Evolutionary conservation across 2,888 invertebrate genomes (phyloP).

Genomic region (Epinotia brunnichana): DNA sequence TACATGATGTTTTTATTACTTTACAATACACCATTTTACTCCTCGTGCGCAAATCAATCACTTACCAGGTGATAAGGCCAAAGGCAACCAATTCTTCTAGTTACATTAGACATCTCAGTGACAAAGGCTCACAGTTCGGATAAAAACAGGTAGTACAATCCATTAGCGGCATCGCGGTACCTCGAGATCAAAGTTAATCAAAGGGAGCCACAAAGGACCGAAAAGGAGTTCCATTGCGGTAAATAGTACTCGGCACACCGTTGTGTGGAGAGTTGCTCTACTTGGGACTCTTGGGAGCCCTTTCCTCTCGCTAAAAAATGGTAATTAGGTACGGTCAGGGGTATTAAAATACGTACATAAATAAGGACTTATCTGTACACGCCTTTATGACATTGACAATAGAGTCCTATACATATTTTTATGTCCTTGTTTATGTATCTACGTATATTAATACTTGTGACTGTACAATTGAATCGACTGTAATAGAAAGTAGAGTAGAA

Average conservation of each 20-base stretch:
- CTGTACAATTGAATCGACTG: no score
- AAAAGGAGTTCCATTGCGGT: slow-evolving; percentile 78
- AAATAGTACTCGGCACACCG: slow-evolving; percentile 56
- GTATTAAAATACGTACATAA: no score
- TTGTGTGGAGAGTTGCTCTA: slow-evolving; percentile 58
- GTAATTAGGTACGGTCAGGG: no score
- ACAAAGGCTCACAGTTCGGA: slow-evolving; percentile 24
- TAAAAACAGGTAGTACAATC: slow-evolving; percentile 67
- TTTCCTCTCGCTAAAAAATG: no score
- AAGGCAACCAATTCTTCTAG: neutral
- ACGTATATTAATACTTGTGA: no score
- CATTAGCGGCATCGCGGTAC: slow-evolving; percentile 70
- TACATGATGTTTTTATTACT: neutral
- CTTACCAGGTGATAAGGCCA: slow-evolving; percentile 25
- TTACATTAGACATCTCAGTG: slow-evolving; percentile 16
- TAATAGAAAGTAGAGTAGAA: no score
- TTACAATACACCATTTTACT: neutral
- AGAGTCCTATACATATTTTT: no score
- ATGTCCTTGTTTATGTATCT: no score
- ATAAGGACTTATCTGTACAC: no score
- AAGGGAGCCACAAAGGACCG: slow-evolving; percentile 78
- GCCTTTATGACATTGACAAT: no score
- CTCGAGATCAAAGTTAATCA: slow-evolving; percentile 84
- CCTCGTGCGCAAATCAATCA: slow-evolving; percentile 12
- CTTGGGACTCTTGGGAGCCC: no score